These are phyloP conservation scores for Vespertilio murinus DNA, from an alignment of 2,797 vertebrate species.

Conservation along the genomic window DNA sequence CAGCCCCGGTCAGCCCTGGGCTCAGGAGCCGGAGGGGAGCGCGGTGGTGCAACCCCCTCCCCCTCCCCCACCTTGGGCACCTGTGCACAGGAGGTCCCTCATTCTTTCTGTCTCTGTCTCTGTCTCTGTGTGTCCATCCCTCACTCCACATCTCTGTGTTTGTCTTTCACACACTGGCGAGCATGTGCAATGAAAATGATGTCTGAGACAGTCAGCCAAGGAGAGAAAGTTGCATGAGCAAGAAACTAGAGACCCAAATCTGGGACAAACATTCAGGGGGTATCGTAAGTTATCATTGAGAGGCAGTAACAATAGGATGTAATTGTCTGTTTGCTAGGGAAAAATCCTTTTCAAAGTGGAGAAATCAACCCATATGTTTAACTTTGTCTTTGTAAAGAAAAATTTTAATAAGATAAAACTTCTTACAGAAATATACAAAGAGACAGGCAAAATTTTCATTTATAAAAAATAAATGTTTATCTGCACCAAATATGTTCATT, in stretches of 20 bases:
- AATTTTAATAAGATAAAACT: conserved; percentile 37
- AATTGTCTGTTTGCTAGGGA: not conserved
- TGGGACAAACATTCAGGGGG: conserved; percentile 24
- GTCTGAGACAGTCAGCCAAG: conserved; percentile 27
- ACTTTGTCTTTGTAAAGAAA: not conserved
- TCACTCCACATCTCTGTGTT: not conserved
- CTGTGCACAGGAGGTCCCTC: not conserved
- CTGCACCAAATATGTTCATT: not conserved
- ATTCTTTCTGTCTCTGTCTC: not conserved
- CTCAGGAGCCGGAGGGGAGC: not conserved
- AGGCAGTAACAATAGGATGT: not conserved
- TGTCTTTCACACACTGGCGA: not conserved
- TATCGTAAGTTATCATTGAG: conserved; percentile 41
- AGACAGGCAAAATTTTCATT: conserved; percentile 29
- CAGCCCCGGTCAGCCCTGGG: not conserved
- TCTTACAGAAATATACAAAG: conserved; percentile 32
- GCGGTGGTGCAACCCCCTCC: not conserved
- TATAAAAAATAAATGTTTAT: conserved; percentile 57
- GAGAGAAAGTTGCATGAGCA: not conserved
- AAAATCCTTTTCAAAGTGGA: conserved; percentile 46
- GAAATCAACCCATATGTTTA: conserved; percentile 37
- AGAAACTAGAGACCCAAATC: conserved; percentile 24
- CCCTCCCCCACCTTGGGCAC: not conserved
- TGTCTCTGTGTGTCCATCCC: not conserved
- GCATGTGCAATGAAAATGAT: not conserved